A percentile compares a stretch with the other conserved stretches of the same genome.
These are phyloP conservation scores for Crotophaga sulcirostris DNA, from an alignment of 2,113 vertebrate genomes.

Conservation along the genomic window DNA sequence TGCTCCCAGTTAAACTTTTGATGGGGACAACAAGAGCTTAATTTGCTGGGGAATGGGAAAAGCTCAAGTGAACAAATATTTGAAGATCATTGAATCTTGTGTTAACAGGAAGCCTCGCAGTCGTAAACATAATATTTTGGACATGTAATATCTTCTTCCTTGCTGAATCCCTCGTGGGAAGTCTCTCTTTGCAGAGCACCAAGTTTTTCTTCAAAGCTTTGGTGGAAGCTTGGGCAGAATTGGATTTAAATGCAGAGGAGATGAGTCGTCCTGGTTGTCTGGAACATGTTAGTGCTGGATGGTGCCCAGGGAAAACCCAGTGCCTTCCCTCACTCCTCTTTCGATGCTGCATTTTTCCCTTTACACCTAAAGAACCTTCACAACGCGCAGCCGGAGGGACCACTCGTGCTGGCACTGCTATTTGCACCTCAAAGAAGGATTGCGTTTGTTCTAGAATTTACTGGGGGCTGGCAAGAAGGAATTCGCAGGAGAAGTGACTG, in stretches of 20 bases:
- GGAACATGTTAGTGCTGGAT: fast-evolving
- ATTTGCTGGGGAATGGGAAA: slow-evolving; percentile 11
- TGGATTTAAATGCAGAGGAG: background rate
- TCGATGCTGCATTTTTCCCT: background rate
- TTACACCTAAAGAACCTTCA: background rate
- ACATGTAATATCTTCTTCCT: background rate
- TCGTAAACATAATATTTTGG: background rate
- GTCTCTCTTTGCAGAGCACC: fast-evolving
- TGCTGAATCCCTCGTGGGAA: background rate
- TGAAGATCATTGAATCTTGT: slow-evolving; percentile 17
- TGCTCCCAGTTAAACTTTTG: background rate
- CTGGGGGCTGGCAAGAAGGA: background rate
- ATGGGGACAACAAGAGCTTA: background rate
- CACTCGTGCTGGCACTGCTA: background rate
- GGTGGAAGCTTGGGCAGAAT: background rate
- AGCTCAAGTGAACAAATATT: slow-evolving; percentile 63
- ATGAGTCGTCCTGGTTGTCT: background rate
- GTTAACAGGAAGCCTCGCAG: slow-evolving; percentile 23
- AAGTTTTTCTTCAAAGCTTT: background rate
- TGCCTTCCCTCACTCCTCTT: background rate
- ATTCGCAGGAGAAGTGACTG: fast-evolving
- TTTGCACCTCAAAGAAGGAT: fast-evolving
- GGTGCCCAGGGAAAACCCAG: background rate
- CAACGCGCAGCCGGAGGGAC: fast-evolving
- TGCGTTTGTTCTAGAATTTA: background rate